Evolutionary conservation across 1,140 invertebrate species (phyloP).

Genomic region (Bathynomus jamesi): DNA sequence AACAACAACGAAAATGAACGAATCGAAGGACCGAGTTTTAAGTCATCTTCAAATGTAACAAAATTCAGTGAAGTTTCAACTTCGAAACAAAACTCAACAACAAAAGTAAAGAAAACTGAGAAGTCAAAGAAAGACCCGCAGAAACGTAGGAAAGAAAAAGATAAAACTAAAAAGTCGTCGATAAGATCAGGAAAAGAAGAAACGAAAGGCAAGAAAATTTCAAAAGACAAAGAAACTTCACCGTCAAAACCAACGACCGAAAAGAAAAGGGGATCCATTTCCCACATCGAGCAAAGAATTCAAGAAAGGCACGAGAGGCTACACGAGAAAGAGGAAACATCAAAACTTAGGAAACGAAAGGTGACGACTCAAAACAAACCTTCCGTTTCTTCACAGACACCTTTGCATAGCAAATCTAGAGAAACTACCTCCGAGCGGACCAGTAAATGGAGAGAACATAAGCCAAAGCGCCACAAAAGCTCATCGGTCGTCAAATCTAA

Average conservation of each 20-base stretch:
- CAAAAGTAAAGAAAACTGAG: constrained; percentile 18
- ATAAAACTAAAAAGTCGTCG: constrained; percentile 8
- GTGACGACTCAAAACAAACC: too few species aligned
- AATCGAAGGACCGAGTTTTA: too few species aligned
- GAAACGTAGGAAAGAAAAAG: constrained; percentile 22
- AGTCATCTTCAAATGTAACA: too few species aligned
- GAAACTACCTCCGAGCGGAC: neutral
- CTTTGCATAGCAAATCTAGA: too few species aligned
- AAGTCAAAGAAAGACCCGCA: constrained; percentile 29
- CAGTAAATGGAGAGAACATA: constrained; percentile 13
- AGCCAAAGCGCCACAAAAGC: constrained; percentile 20
- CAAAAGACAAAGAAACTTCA: neutral
- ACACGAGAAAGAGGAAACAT: constrained; percentile 23
- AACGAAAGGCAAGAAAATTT: neutral
- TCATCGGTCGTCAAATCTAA: too few species aligned
- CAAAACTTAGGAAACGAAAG: constrained; percentile 12
- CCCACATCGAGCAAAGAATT: constrained; percentile 33
- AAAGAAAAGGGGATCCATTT: constrained; percentile 25
- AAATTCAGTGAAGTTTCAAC: too few species aligned
- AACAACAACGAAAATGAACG: too few species aligned
- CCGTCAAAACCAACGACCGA: neutral
- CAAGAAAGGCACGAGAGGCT: constrained; percentile 34
- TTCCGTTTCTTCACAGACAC: too few species aligned
- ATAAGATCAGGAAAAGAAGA: neutral
- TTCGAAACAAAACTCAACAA: too few species aligned